Evolutionary conservation across 1,140 invertebrate species (phyloP), one percentile per base, ranked within the genome.

Genomic region (Helicoverpa armigera): DNA sequence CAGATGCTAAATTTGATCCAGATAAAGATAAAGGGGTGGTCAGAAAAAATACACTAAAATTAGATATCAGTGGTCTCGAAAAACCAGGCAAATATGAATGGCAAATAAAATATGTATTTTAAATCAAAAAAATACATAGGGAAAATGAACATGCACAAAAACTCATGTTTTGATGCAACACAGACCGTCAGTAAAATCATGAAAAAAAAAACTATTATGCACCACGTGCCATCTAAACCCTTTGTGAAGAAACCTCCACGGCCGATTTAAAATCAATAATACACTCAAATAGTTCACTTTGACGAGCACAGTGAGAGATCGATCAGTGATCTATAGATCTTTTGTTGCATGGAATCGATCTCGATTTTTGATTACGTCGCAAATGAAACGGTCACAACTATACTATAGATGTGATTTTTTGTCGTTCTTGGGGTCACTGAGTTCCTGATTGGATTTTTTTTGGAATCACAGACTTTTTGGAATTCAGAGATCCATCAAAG

Each of bases 191-290:
- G n/a, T n/a, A 58, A 50, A 60, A 43, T 43, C 35, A 43, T 43
- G 35, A 29, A 23, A 43, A 31, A 54, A 23, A 35, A 35, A 35
- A 80, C 82, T 83, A 82, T 84, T 51, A 56, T 50, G 70, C 43
- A 80, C 77, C 83, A 85, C 87, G 85, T 86, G 86, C 83, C 80
- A 85, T 78, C 82, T 80, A 89, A 80, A 85, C 86, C 85, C 87
- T 87, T 88, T 88, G 82, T 89, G 81, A 86, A 87, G 69, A 81
- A 82, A 83, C 80, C 88, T 88, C 85, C 88, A 91, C 87, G 87
- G 87, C 78, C 86, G 87, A 93, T 93, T 91, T 89, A 90, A 93
- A 93, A 93, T 93, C 91, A 93, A 92, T 94, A 94, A 92, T 82
- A 85, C 74, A 61, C 82, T 88, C 89, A 90, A 93, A 91, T 86